phyloP scores from a whole-genome alignment of 2,888 invertebrate genomes.

The Hetaerina titia region DNA sequence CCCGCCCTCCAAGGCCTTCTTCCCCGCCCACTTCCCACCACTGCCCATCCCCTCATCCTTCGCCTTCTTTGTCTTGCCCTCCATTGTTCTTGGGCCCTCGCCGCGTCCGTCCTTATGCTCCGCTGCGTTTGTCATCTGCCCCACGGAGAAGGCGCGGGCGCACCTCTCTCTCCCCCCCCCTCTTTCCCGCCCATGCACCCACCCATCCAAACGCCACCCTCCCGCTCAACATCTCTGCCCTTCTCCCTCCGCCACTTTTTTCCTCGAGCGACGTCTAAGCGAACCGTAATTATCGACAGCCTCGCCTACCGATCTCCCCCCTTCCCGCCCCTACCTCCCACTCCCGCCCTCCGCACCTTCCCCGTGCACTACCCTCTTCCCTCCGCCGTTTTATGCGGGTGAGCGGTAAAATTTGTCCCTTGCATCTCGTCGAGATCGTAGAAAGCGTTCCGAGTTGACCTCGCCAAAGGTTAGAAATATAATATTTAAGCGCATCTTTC shows the following conservation, averaged over 20 bases:
- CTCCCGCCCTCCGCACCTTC: neutral
- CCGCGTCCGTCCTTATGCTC: slow-evolving; percentile 60
- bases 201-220: neutral
- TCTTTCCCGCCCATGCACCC: neutral
- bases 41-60: neutral
- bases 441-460: neutral
- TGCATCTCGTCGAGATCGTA: neutral
- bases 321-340: neutral
- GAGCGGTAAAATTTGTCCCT: slow-evolving; percentile 7
- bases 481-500: neutral
- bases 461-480: neutral
- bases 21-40: neutral
- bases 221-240: no score
- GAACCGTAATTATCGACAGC: slow-evolving; percentile 57
- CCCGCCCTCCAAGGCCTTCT: neutral
- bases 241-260: neutral
- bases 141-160: slow-evolving; percentile 31
- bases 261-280: slow-evolving; percentile 51
- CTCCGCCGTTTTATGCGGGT: neutral
- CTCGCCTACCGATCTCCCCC: neutral
- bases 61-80: slow-evolving; percentile 54
- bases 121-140: slow-evolving; percentile 66
- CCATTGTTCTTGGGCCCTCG: slow-evolving; percentile 59
- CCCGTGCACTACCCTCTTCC: slow-evolving; percentile 3
- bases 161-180: neutral